Percentiles rank a stretch among this genome's conserved stretches.
Conservation (phyloP, 2,113 vertebrate genomes). For the Pao palembangensis region DNA sequence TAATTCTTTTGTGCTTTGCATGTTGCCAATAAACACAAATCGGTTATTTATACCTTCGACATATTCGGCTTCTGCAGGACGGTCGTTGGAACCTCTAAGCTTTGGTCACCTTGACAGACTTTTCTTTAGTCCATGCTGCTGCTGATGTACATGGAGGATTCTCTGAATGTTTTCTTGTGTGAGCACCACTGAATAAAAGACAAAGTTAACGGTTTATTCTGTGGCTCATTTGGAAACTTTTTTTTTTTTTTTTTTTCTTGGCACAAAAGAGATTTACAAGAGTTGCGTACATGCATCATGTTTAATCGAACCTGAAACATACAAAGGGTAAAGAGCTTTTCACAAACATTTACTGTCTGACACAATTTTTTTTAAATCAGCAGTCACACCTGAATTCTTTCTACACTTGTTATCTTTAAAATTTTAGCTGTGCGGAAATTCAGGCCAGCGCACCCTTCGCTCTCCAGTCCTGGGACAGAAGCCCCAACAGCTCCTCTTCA, state of each 20-base stretch:
- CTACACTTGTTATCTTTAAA: background rate
- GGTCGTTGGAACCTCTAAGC: conserved; percentile 44
- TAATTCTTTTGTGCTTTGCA: conserved; percentile 53
- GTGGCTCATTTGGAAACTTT: background rate
- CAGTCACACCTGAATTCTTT: background rate
- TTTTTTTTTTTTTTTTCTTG: background rate
- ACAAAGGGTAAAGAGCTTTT: conserved; percentile 16
- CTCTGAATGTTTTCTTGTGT: conserved; percentile 61
- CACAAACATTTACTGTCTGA: background rate
- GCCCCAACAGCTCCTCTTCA: conserved; percentile 85
- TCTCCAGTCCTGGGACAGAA: conserved; percentile 90
- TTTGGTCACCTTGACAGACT: conserved; percentile 22
- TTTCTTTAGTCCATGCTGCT: conserved; percentile 47
- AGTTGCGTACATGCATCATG: background rate
- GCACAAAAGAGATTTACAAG: background rate
- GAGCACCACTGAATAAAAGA: conserved; percentile 62
- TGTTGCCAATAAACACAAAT: conserved; percentile 67
- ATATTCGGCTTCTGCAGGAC: conserved; percentile 52
- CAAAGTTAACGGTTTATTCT: conserved; percentile 28
- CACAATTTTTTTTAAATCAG: no score
- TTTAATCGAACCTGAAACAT: conserved; percentile 18
- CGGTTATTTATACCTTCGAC: conserved; percentile 57
- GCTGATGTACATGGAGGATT: conserved; percentile 44
- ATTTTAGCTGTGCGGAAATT: background rate
- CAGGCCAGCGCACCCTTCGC: conserved; percentile 90